Conservation (phyloP, 2,797 vertebrate species). For the Triplophysa yarkandensis region DNA sequence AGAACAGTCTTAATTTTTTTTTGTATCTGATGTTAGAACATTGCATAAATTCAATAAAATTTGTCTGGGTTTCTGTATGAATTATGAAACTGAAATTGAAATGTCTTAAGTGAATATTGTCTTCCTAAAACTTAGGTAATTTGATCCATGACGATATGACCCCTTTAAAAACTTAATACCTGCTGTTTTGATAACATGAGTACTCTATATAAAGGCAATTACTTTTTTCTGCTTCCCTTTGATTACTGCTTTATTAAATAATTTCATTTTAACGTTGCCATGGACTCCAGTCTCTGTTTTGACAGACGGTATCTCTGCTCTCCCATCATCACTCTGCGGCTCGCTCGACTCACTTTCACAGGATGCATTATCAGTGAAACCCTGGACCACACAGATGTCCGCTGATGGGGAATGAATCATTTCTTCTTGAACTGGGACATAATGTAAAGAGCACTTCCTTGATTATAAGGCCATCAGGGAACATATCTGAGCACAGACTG, state of each 20-base stretch:
- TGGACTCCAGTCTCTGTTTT: conserved; percentile 19
- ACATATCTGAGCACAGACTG: conserved; percentile 19
- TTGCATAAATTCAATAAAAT: not conserved
- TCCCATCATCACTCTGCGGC: conserved; percentile 3
- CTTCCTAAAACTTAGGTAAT: not conserved
- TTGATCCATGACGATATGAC: not conserved
- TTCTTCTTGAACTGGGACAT: conserved; percentile 44
- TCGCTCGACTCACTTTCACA: conserved; percentile 33
- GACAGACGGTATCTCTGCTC: not conserved
- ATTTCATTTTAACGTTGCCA: conserved; percentile 16
- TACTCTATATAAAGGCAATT: not conserved
- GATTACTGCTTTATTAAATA: conserved; percentile 20
- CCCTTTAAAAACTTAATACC: not conserved
- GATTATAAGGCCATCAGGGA: conserved; percentile 49
- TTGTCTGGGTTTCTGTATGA: not conserved
- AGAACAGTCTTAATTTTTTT: not conserved
- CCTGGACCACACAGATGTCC: conserved; percentile 43
- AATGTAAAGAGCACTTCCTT: conserved; percentile 56
- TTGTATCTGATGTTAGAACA: too few species aligned
- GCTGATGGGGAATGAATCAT: conserved; percentile 50
- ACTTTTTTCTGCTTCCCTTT: conserved; percentile 6
- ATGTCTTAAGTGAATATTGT: not conserved
- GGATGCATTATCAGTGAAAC: conserved; percentile 49
- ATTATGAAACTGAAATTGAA: not conserved
- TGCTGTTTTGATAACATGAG: conserved; percentile 1